Evolutionary conservation across 2,888 invertebrate species (phyloP).

Genomic region (Leptopilina syphax): DNA sequence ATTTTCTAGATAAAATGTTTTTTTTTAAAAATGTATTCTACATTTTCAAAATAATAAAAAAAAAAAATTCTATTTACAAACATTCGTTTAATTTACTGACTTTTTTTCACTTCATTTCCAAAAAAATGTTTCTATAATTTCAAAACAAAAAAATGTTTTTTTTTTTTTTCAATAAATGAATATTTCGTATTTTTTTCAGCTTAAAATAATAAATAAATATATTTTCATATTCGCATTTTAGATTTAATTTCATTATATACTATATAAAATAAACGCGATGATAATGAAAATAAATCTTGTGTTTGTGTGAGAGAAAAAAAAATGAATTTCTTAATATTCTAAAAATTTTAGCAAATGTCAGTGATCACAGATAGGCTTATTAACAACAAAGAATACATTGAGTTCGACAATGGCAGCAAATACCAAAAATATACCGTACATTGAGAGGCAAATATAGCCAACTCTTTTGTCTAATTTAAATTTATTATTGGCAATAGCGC

Average conservation of each 20-base stretch:
- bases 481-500: constrained; percentile 82
- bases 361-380: constrained; percentile 84
- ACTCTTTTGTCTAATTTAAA: constrained; percentile 85
- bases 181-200: no score
- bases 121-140: not conserved
- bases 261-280: not conserved
- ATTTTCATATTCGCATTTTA: constrained; percentile 8
- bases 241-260: constrained; percentile 15
- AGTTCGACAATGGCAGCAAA: constrained; percentile 87
- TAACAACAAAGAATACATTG: constrained; percentile 86
- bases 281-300: constrained; percentile 16
- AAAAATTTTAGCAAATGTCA: constrained; percentile 62
- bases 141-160: no score
- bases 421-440: constrained; percentile 83
- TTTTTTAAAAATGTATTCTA: no score
- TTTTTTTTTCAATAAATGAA: no score
- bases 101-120: not conserved
- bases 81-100: no score
- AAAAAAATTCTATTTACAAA: no score
- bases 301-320: no score
- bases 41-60: no score
- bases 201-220: constrained; percentile 12
- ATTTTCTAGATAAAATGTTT: not conserved
- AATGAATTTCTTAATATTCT: not conserved
- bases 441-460: constrained; percentile 82